Evolutionary conservation across 2,888 invertebrate genomes (phyloP).

Genomic region (Papilio elwesi): DNA sequence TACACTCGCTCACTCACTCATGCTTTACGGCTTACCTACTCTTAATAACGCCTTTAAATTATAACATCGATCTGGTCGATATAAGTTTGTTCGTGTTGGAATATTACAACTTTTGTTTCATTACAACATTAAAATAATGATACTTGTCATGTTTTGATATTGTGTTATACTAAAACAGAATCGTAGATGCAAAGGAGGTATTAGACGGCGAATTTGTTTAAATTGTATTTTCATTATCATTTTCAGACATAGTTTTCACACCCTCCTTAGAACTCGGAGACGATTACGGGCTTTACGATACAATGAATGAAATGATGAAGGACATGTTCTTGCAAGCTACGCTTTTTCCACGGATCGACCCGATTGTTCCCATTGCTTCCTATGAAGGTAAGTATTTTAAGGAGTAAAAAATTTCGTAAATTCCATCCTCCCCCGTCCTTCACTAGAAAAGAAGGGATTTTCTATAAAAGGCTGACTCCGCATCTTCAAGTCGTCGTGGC

Average conservation of each 20-base stretch:
- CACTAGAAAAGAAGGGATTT: too few species aligned
- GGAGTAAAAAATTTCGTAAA: too few species aligned
- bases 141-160: neutral
- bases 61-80: neutral
- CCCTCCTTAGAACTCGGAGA: conserved; percentile 89
- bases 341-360: conserved; percentile 87
- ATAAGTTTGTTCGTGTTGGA: too few species aligned
- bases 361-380: conserved; percentile 67
- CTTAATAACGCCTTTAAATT: neutral
- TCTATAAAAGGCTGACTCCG: too few species aligned
- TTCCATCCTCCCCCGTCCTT: too few species aligned
- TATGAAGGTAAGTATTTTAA: conserved; percentile 66
- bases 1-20: too few species aligned
- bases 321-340: conserved; percentile 91
- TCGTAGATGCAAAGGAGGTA: conserved; percentile 18
- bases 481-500: too few species aligned
- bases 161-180: neutral
- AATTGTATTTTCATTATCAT: neutral
- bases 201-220: too few species aligned
- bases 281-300: conserved; percentile 86
- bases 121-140: neutral
- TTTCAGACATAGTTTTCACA: conserved; percentile 86
- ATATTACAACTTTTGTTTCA: neutral
- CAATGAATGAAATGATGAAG: conserved; percentile 88
- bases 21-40: too few species aligned